Evolutionary conservation across 2,888 invertebrate species (phyloP).

Genomic region (Chirona hameri): DNA sequence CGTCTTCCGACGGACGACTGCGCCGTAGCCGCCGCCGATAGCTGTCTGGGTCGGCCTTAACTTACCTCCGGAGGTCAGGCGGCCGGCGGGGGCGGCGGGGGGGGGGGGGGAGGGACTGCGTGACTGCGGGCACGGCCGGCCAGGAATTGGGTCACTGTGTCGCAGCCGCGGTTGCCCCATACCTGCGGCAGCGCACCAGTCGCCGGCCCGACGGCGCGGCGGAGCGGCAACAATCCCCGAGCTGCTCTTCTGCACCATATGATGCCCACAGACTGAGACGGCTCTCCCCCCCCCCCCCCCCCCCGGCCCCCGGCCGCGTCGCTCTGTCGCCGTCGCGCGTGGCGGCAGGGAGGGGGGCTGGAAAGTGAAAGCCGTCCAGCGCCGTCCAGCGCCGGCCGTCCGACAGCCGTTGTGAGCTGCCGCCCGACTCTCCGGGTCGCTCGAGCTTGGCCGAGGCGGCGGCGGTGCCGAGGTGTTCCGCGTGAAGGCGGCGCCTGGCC

Average conservation of each 20-base stretch:
- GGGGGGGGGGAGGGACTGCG: background rate
- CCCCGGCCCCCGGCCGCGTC: background rate
- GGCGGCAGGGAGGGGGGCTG: background rate
- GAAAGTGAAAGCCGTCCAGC: background rate
- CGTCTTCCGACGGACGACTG: too few relatives aligned
- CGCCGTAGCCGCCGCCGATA: too few relatives aligned
- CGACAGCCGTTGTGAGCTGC: background rate
- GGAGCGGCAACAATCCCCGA: background rate
- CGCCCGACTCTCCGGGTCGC: background rate
- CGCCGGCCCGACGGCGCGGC: background rate
- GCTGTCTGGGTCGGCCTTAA: too few relatives aligned
- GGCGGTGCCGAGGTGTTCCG: background rate
- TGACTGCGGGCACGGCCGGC: background rate
- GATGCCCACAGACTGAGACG: too few relatives aligned
- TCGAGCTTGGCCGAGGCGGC: background rate
- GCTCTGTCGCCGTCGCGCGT: background rate
- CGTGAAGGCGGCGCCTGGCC: too few relatives aligned
- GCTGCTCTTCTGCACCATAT: too few relatives aligned
- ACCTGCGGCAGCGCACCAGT: background rate
- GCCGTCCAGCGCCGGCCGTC: too few relatives aligned
- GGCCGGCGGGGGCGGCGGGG: too few relatives aligned
- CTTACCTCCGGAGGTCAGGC: too few relatives aligned
- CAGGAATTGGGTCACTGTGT: background rate
- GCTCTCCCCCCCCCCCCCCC: background rate
- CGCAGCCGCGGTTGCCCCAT: background rate